Base-by-base conservation (phyloP, 1,140 invertebrate species). In the Philaenus spumarius region DNA sequence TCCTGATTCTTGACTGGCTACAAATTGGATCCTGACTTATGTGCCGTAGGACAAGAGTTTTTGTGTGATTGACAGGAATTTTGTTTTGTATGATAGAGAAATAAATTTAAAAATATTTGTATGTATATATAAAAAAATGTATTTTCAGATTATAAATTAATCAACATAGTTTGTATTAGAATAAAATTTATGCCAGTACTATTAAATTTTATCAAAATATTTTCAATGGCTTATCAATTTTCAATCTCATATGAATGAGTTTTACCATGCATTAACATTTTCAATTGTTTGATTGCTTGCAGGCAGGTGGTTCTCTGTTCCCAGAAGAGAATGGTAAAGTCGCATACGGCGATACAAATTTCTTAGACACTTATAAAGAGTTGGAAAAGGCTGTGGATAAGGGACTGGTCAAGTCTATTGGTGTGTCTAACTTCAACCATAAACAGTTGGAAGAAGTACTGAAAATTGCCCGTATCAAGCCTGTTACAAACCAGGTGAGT, bases 351-450 rank as follows among this genome's bases (percentile, higher is more conserved):
- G 76, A 83, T 42, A 78, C 82, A 1, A 91, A 96, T 71, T 95
- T 88, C 66, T 64, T 93, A n/a, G 93, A 95, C 64, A 93, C 93
- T 0, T 98, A 93, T 93, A 84, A 81, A 73, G 92, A 80, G 26
- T 80, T 97, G 81, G 94, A 96, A 74, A 77, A 84, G 35, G 80
- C 86, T 45, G 83, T 86, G 2, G 75, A 81, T 19, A 73, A 83
- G 52, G 91, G 90, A 1, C 74, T 92, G 12, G 76, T 80, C 0
- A 82, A 77, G 48, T 85, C 86, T 52, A 90, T 97, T 66, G 94
- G 95, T 1, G 60, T 97, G 1, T 95, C 91, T 30, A 97, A 97
- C 71, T 97, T 97, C 68, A 95, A 93, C 69, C 83, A 79, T 34
- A 71, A 80, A 26, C 94, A 97, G 73, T 81, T 95, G 12, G 77